phyloP scores from a whole-genome alignment of 1,140 invertebrate genomes.

The Arctopsyche grandis region DNA sequence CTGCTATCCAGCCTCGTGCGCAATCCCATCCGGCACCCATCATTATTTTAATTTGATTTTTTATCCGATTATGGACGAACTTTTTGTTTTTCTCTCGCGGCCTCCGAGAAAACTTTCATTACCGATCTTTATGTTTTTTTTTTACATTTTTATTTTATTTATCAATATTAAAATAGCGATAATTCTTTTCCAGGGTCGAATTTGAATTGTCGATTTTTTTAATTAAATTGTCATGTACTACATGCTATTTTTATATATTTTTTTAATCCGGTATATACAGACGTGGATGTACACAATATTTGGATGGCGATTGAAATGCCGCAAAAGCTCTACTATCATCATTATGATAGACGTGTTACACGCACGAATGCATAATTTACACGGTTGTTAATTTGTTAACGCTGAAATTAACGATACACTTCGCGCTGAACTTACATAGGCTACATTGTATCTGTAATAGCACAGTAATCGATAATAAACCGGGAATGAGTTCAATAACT shows the following conservation, averaged over 20 bases:
- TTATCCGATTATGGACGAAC: constrained; percentile 51
- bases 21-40: constrained; percentile 48
- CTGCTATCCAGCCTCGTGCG: not conserved
- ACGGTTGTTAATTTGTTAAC: constrained; percentile 8
- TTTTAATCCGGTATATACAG: too few species aligned
- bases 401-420: not conserved
- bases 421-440: not conserved
- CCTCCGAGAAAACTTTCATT: constrained; percentile 20
- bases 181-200: not conserved
- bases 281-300: too few species aligned
- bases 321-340: too few species aligned
- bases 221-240: too few species aligned
- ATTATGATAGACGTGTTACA: not conserved
- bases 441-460: not conserved
- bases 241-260: too few species aligned
- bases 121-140: not conserved
- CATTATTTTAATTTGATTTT: constrained; percentile 56
- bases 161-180: not conserved
- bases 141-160: constrained; percentile 1
- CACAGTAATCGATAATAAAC: not conserved
- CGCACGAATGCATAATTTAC: constrained; percentile 1
- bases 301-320: too few species aligned
- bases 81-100: constrained; percentile 43
- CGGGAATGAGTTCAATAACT: not conserved
- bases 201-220: too few species aligned